Evolutionary conservation across 2,113 vertebrate genomes (phyloP), one percentile per base, ranked within the genome.

Genomic region (Oreochromis niloticus): DNA sequence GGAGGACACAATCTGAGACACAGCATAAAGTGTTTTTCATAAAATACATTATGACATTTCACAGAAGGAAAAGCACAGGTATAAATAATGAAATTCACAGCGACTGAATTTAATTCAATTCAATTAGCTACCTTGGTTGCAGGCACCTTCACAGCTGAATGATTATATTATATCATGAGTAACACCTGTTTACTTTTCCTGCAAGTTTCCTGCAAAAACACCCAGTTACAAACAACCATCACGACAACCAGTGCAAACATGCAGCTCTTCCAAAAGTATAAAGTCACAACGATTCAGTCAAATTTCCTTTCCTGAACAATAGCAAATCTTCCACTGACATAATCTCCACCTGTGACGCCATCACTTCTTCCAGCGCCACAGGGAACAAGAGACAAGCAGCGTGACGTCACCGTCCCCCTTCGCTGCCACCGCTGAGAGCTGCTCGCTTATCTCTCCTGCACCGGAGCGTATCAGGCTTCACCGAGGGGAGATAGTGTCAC

Each of bases 401-500:
- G 56, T 93, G 92, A 93, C 83, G 85, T 94, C 90, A 93, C 56
- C 1, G 6, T 12, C 78, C 54, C 50, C 17, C 30, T 36, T 54
- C 55, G 1, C 75, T 22, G 59, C 79, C 84, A 32, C 88, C 66
- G 4, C 61, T 32, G 80, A 85, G 91, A 80, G 84, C 79, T 11
- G 68, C 63, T 24, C 7, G 16, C 91, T 94, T 95, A 95, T 94
- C 93, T 93, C 85, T 12, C 50, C 71, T 52, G 63, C 90, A 85
- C 87, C 83, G 84, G 13, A 85, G 86, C 88, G 50, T 87, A 91
- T 93, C 94, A 87, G 83, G 81, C 91, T 89, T 91, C 94, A 94
- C 90, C 7, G 83, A 89, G 86, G 86, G 68, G 87, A 92, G 93
- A 95, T 94, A 93, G 66, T 90, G 91, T 94, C 91, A 85, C 61